Base-by-base conservation (phyloP, 2,797 vertebrate genomes). In the Galago senegalensis region DNA sequence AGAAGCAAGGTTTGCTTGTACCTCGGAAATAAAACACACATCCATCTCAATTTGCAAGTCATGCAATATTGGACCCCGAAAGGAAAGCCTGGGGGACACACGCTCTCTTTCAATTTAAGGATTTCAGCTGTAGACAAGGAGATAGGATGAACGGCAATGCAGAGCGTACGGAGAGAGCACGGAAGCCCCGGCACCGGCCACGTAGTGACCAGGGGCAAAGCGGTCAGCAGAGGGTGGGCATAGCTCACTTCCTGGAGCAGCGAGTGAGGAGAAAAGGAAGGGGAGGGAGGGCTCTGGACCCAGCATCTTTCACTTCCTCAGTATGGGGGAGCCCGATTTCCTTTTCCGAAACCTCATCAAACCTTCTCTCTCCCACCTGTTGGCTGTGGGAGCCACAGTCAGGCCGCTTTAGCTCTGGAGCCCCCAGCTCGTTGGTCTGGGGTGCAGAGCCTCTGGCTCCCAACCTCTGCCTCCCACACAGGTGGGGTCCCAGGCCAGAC, bases 51-150 rank as follows among this genome's bases (percentile, higher is more conserved):
- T 31, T 67, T 83, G 61, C 85, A 93, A 92, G 76, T 63, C 75
- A 20, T 6, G 43, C 20, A 5, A 27, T 1, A 7, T 7, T 14
- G 72, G 81, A 23, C 46, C 58, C 53, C 1, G 2, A 6, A 17
- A 49, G 58, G 49, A 77, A 23, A 27, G 0, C 31, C 70, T 23
- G 1, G 3, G 75, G n/a, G 27, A 49, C 10, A 0, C 0, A 6
- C 13, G 67, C 21, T 3, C 25, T 3, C 40, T 25, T 58, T 87
- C 56, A 12, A 4, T 17, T 29, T 9, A 13, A 67, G 85, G 79
- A 46, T 31, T 70, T 37, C 21, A 4, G 67, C 65, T 4, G 1
- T 3, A 0, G 46, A 29, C 9, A 10, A 8, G 17, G 1, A 17
- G 18, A 18, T 18, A 1, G 11, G 0, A 34, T 31, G 20, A 16